Evolutionary conservation across 1,140 invertebrate species (phyloP), one percentile per base, ranked within the genome.

Genomic region (Solenopsis invicta): DNA sequence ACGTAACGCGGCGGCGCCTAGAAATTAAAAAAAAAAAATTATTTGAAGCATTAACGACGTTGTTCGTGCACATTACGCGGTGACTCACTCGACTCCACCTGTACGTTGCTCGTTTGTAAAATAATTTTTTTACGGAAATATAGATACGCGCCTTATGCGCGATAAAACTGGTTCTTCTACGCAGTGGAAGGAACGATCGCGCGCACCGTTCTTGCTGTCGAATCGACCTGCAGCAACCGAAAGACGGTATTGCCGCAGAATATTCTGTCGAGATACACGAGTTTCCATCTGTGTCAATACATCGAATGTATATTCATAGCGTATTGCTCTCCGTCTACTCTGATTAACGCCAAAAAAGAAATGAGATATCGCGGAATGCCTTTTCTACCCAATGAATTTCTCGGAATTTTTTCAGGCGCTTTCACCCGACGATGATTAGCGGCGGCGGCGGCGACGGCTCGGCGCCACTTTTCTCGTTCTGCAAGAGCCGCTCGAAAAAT

Each of bases 21-120:
- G 8, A 34, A 45, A 16, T 72, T n/a, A n/a, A n/a, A 61, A 13
- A 34, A 59, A 61, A 24, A 54, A 62, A 76, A 10, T 2, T 21
- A 34, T 45, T 45, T 10, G 41, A 82, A 74, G 29, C 9, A 59
- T 61, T 56, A 48, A 61, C 61, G 21, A 74, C 52, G n/a, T 59
- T 54, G 6, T 1, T 71, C 13, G 64, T 34, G 24, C 24, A 41
- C 18, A 37, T 75, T 41, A 13, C 13, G 24, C 56, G 37, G 13
- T 75, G 80, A 84, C 54, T 74, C 80, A 82, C 21, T 10, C 24
- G 56, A 64, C n/a, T 78, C 10, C 10, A 41, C 21, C 37, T 77
- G 37, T 18, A 77, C 16, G 41, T 41, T 8, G 16, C 12, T 67
- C 18, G 18, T 66, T 66, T 45, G 64, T 67, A 13, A 67, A 48